phyloP scores from a whole-genome alignment of 2,888 invertebrate species.

The Stegophylla sp. region DNA sequence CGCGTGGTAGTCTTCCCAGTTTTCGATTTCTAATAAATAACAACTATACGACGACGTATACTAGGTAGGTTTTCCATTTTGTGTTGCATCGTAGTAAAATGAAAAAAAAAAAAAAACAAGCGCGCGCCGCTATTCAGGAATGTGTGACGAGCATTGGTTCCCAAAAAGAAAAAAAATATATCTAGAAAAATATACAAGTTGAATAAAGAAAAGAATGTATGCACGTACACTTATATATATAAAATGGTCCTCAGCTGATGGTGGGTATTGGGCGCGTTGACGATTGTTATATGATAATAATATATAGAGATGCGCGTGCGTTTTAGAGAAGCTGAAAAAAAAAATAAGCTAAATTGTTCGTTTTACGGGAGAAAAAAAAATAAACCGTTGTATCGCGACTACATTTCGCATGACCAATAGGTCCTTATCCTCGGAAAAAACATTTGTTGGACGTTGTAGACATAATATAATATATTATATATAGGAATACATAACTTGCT shows the following conservation, averaged over 20 bases:
- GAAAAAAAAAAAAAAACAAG: conserved; percentile 2
- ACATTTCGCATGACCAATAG: conserved; percentile 46
- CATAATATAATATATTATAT: no score
- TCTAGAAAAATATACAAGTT: neutral
- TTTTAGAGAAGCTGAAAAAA: neutral
- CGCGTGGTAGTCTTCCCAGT: conserved; percentile 19
- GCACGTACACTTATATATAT: neutral
- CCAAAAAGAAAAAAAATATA: conserved; percentile 26
- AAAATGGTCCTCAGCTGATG: neutral
- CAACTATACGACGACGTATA: neutral
- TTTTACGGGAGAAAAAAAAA: conserved; percentile 12
- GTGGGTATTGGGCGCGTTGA: neutral
- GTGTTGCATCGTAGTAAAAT: conserved; percentile 32
- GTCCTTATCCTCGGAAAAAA: conserved; percentile 40
- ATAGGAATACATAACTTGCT: no score
- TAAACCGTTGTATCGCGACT: conserved; percentile 30
- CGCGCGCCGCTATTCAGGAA: conserved; percentile 39
- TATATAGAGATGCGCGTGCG: no score
- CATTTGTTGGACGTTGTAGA: neutral
- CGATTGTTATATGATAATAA: conserved; percentile 2
- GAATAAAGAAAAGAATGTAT: neutral
- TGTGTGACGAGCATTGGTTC: conserved; percentile 54
- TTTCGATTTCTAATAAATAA: conserved; percentile 56
- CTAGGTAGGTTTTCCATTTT: conserved; percentile 8
- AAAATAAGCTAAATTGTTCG: conserved; percentile 19